phyloP scores from a whole-genome alignment of 1,140 invertebrate species.

The Oryctes rhinoceros region DNA sequence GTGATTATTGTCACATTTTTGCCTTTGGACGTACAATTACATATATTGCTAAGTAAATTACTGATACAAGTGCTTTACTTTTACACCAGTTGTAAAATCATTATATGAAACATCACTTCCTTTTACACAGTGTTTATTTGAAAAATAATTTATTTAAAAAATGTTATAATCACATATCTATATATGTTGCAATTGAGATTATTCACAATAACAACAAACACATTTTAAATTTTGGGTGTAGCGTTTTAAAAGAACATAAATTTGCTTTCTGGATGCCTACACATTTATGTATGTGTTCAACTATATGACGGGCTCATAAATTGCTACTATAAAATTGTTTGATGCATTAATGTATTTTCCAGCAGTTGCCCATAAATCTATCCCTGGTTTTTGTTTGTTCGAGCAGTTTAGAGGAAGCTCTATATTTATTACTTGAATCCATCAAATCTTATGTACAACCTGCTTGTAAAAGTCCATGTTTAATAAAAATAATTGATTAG shows the following conservation, averaged over 20 bases:
- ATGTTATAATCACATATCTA: no score
- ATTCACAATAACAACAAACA: no score
- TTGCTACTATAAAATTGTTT: conserved; percentile 10
- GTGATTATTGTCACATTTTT: no score
- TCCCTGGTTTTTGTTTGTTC: not conserved
- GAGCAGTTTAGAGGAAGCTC: not conserved
- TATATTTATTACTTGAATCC: not conserved
- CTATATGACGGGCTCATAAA: not conserved
- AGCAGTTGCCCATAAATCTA: not conserved
- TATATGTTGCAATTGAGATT: no score
- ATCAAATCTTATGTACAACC: not conserved
- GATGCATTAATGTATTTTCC: conserved; percentile 21
- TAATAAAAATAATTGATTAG: not conserved
- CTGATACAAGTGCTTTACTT: no score
- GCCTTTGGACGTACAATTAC: no score
- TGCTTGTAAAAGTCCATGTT: not conserved
- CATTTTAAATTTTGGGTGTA: not conserved
- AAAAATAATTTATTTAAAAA: no score
- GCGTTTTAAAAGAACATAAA: not conserved
- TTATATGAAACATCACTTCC: no score
- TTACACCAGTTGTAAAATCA: no score
- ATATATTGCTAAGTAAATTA: no score
- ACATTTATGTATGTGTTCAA: no score
- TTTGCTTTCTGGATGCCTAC: not conserved
- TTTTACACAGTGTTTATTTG: no score